Base-by-base conservation (phyloP, 2,888 invertebrate species). In the Agonopterix arenella region DNA sequence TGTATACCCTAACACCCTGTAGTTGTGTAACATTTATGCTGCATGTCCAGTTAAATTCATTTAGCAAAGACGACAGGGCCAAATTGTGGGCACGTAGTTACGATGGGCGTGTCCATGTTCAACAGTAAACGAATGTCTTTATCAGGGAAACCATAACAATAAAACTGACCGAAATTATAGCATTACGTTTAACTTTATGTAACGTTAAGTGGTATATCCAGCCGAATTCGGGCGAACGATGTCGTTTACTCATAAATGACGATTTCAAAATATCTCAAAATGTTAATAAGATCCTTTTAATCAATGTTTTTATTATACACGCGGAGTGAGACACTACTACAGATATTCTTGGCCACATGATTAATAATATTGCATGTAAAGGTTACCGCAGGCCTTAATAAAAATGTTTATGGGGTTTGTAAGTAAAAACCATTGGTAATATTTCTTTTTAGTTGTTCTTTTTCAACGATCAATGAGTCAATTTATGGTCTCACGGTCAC, bases 111-210 rank as follows among this genome's bases (percentile, higher is more conserved):
- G 54, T 61, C 59, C 53, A 56, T 54, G 52, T 57, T 56, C 59
- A 60, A 60, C 52, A 59, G 57, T 61, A 58, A 58, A 47, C 67
- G 62, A 71, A 78, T 68, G 68, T 73, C 76, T 76, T 76, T 72
- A 77, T 80, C 72, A 63, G 64, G 28, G 56, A 66, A 64, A 71
- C 65, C 65, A 66, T 66, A 64, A 70, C 64, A 70, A 73, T 72
- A 72, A 73, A 72, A 68, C 62, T 61, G 62, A 66, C 59, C 61
- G 61, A 62, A 62, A 58, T 58, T 64, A 64, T 28, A 28, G 5
- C 28, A 28, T 68, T 70, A 62, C 64, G 60, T 67, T 65, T 13
- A 47, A 54, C 57, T 73, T 80, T 82, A 79, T 71, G 66, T 74
- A 80, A 79, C 65, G 57, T 54, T 52, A 57, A 61, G 59, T 59